phyloP scores from a whole-genome alignment of 2,888 invertebrate species.

The Chrysotoxum bicinctum region DNA sequence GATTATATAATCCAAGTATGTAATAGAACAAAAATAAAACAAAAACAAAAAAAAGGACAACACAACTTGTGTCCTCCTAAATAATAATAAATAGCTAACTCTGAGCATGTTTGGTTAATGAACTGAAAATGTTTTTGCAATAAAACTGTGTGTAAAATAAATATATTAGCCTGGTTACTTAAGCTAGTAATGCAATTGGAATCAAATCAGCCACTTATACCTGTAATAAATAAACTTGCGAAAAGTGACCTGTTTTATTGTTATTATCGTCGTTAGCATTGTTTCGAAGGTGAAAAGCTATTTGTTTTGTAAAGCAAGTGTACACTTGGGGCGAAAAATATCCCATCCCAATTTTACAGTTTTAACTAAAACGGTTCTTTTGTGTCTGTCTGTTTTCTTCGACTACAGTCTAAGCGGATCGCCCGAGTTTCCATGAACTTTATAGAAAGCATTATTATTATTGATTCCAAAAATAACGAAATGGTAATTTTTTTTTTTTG shows the following conservation, averaged over 20 bases:
- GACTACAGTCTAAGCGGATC: too few species aligned
- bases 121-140: slow-evolving; percentile 37
- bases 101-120: slow-evolving; percentile 32
- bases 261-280: slow-evolving; percentile 9
- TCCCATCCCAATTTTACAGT: not conserved
- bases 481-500: too few species aligned
- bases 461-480: too few species aligned
- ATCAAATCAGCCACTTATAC: slow-evolving; percentile 34
- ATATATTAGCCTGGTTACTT: slow-evolving; percentile 32
- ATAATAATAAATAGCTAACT: slow-evolving; percentile 29
- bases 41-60: not conserved
- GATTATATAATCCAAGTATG: slow-evolving; percentile 2
- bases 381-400: too few species aligned
- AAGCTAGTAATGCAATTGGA: slow-evolving; percentile 31
- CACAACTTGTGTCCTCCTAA: not conserved
- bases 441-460: too few species aligned
- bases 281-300: not conserved
- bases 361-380: too few species aligned
- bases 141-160: slow-evolving; percentile 32
- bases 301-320: not conserved
- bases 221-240: slow-evolving; percentile 21
- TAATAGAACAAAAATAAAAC: not conserved
- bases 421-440: too few species aligned
- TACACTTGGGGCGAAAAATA: not conserved
- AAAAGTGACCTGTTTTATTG: slow-evolving; percentile 31